phyloP scores from a whole-genome alignment of 2,113 vertebrate species.

The Trochalopteron elliotii region DNA sequence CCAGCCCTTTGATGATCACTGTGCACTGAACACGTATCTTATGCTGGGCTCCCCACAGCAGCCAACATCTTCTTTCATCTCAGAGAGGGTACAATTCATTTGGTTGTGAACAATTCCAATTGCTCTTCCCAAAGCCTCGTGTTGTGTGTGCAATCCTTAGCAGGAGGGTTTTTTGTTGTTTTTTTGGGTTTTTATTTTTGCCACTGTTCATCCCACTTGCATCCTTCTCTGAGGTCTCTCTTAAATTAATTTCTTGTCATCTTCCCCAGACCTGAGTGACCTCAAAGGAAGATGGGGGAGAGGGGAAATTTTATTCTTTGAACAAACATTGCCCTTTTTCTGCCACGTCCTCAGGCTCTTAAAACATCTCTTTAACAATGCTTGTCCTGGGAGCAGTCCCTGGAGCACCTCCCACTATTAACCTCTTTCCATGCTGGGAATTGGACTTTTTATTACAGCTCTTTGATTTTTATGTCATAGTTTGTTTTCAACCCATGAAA shows the following conservation, averaged over 20 bases:
- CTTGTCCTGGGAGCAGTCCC: background rate
- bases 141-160: background rate
- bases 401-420: constrained; percentile 36
- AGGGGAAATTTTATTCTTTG: background rate
- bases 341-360: background rate
- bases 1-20: background rate
- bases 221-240: background rate
- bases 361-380: background rate
- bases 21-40: background rate
- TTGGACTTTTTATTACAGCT: constrained; percentile 33
- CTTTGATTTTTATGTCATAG: constrained; percentile 40
- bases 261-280: background rate
- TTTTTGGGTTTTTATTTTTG: background rate
- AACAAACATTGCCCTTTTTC: background rate
- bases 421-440: constrained; percentile 14
- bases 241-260: background rate
- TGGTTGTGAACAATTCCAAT: background rate
- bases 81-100: background rate
- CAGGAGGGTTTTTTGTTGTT: background rate
- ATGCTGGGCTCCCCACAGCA: background rate
- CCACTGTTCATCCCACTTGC: background rate
- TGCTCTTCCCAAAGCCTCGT: background rate
- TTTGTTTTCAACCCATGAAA: constrained; percentile 44
- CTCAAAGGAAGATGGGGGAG: background rate
- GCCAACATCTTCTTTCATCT: background rate